A percentile compares a stretch with the other conserved stretches of the same genome.
phyloP scores from a whole-genome alignment of 37 sponge, comb jelly and placozoan genomes.

The Oscarella lobularis region DNA sequence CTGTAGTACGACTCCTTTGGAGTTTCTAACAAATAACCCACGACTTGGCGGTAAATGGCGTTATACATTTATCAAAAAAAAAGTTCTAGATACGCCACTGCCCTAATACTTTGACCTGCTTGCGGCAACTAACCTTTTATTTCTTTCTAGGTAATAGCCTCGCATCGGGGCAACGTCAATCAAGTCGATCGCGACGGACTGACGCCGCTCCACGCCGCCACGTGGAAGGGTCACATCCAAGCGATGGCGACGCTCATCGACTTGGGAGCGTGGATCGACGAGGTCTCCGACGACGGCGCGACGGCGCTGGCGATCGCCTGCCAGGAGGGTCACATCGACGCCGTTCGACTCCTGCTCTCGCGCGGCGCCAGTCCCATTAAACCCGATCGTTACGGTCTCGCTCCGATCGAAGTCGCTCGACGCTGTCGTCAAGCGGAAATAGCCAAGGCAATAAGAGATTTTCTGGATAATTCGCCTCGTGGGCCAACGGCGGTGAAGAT shows the following conservation, averaged over 20 bases:
- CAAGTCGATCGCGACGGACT: not conserved
- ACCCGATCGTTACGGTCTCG: not conserved
- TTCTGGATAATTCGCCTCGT: too few relatives aligned
- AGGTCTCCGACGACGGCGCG: not conserved
- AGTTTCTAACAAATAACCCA: too few relatives aligned
- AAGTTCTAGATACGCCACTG: too few relatives aligned
- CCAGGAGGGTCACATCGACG: not conserved
- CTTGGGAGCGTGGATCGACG: not conserved
- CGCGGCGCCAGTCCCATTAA: not conserved
- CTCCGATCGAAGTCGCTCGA: not conserved
- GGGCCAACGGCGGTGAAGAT: too few relatives aligned
- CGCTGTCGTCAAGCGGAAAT: not conserved
- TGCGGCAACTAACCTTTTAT: too few relatives aligned
- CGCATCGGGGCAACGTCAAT: not conserved
- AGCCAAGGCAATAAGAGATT: not conserved
- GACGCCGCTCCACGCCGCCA: not conserved
- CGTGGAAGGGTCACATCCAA: not conserved
- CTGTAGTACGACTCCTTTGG: too few relatives aligned
- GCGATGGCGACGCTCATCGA: not conserved
- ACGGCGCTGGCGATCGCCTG: not conserved
- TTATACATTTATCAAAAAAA: too few relatives aligned
- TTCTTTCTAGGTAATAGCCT: too few relatives aligned
- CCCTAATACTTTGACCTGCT: too few relatives aligned
- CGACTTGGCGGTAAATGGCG: too few relatives aligned
- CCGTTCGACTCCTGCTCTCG: not conserved